Conservation (phyloP, 2,113 vertebrate species). For the Pollimyrus isidori region DNA sequence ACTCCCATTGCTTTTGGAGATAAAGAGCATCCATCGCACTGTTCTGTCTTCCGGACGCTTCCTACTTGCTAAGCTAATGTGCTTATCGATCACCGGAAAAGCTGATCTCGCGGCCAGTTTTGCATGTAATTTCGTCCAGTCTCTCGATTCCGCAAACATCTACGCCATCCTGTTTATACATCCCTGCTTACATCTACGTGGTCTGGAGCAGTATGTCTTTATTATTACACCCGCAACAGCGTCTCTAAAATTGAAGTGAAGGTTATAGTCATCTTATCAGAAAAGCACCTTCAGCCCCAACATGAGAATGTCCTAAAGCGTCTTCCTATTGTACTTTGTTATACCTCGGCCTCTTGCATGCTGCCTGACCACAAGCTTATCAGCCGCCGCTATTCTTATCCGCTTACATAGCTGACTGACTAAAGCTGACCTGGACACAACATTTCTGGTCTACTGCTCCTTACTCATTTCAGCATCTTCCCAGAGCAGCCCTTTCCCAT, state of each 20-base stretch:
- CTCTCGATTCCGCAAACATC: not conserved
- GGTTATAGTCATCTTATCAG: not conserved
- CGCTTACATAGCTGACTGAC: not conserved
- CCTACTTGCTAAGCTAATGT: not conserved
- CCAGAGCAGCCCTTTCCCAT: not conserved
- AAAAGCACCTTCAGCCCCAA: not conserved
- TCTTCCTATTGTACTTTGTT: not conserved
- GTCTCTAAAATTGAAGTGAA: not conserved
- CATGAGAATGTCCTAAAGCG: not conserved
- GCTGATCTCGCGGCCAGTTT: not conserved
- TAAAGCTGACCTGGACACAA: not conserved
- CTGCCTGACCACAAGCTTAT: not conserved
- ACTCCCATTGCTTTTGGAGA: not conserved
- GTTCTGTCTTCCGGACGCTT: not conserved
- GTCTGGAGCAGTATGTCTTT: not conserved
- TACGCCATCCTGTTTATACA: not conserved
- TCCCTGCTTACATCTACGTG: not conserved
- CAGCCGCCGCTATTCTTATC: not conserved
- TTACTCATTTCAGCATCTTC: not conserved
- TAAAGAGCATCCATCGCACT: not conserved
- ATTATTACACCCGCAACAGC: not conserved
- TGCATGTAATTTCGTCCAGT: not conserved
- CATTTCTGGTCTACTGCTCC: not conserved
- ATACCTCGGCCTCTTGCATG: no score
- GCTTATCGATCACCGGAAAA: not conserved